These are phyloP conservation scores for Datnioides undecimradiatus DNA, from an alignment of 2,113 vertebrate genomes.

Conservation along the genomic window DNA sequence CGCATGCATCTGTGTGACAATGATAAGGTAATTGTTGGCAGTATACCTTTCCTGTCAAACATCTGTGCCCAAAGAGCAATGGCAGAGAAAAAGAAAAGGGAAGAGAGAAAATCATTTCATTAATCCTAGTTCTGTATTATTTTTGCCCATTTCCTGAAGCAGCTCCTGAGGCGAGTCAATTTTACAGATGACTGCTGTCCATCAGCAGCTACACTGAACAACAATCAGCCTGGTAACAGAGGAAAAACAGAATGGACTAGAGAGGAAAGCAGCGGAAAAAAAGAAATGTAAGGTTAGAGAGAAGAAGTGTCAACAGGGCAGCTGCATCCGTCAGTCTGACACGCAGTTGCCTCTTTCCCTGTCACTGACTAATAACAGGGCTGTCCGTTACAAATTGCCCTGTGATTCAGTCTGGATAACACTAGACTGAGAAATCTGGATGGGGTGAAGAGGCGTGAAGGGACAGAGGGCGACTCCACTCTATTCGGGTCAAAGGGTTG, in stretches of 20 bases:
- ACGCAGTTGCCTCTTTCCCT: slow-evolving; percentile 63
- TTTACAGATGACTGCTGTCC: slow-evolving; percentile 86
- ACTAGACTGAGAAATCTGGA: slow-evolving; percentile 61
- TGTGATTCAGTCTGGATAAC: slow-evolving; percentile 76
- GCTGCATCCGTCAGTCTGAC: slow-evolving; percentile 79
- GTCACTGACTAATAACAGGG: slow-evolving; percentile 82
- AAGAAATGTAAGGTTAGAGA: slow-evolving; percentile 46
- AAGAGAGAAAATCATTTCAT: slow-evolving; percentile 70
- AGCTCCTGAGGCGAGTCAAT: slow-evolving; percentile 77
- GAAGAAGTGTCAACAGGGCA: slow-evolving; percentile 72
- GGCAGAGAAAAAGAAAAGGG: slow-evolving; percentile 20
- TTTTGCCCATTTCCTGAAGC: slow-evolving; percentile 72
- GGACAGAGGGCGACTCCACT: slow-evolving; percentile 46
- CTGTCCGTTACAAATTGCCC: slow-evolving; percentile 82
- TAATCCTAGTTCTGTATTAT: slow-evolving; percentile 72
- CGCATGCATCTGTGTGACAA: slow-evolving; percentile 58
- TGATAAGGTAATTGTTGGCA: slow-evolving; percentile 58
- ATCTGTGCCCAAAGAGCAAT: slow-evolving; percentile 53
- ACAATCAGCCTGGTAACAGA: slow-evolving; percentile 75
- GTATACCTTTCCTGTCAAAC: slow-evolving; percentile 66
- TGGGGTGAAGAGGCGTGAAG: slow-evolving; percentile 54
- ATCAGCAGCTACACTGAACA: slow-evolving; percentile 73
- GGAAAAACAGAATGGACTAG: slow-evolving; percentile 39
- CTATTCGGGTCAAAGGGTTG: slow-evolving; percentile 68
- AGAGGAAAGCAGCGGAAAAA: slow-evolving; percentile 24